Conservation (phyloP, 2,113 vertebrate species). For the Catharus bicknelli region DNA sequence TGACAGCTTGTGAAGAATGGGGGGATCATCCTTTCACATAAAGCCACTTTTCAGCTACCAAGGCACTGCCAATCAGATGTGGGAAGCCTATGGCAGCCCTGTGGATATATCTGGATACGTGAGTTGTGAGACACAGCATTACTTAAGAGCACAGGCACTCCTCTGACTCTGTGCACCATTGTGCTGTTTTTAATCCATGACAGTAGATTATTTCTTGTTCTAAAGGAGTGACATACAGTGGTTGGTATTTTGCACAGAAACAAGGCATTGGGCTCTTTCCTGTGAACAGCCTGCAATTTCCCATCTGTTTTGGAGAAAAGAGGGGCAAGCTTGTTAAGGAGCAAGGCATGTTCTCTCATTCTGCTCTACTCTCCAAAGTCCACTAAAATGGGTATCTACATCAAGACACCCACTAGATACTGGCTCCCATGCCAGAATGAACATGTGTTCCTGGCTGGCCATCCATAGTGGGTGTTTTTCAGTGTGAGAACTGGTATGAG, state of each 20-base stretch:
- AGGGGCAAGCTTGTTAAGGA: neutral
- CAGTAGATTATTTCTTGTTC: neutral
- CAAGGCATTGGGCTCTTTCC: neutral
- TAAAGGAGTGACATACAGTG: neutral
- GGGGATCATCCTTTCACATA: neutral
- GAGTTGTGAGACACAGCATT: accelerated
- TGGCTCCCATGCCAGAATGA: neutral
- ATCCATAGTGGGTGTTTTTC: neutral
- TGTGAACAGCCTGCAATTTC: neutral
- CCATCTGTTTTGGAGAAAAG: neutral
- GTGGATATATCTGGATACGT: neutral
- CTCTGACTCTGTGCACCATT: neutral
- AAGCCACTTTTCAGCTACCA: neutral
- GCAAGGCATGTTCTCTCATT: neutral
- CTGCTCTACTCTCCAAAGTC: neutral
- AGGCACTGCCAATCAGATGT: neutral
- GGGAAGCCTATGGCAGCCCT: neutral
- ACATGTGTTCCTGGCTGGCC: neutral
- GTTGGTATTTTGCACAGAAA: neutral
- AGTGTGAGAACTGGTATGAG: neutral
- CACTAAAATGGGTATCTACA: neutral
- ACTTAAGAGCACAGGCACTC: neutral
- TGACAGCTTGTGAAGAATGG: neutral
- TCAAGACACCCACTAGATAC: neutral
- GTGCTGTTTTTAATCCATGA: neutral